Percentiles rank a stretch among this genome's conserved stretches.
These are phyloP conservation scores for Folsomia manolachei DNA, from an alignment of 2,888 invertebrate species.

Conservation along the genomic window DNA sequence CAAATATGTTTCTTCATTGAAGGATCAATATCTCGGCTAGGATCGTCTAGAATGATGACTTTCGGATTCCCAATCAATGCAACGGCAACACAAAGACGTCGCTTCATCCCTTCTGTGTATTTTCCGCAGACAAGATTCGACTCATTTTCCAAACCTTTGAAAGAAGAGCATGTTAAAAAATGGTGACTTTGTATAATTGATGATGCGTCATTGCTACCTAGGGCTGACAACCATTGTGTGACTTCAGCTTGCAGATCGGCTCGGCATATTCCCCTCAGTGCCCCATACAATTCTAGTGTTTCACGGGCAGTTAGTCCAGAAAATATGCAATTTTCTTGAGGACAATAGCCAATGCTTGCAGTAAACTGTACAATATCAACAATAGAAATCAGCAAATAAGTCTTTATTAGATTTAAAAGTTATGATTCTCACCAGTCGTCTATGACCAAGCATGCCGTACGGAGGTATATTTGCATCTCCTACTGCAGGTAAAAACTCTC, in stretches of 20 bases:
- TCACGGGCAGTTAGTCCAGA: constrained; percentile 25
- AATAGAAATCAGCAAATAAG: neutral
- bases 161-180: neutral
- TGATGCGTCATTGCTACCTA: constrained; percentile 21
- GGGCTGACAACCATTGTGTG: constrained; percentile 25
- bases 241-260: constrained; percentile 15
- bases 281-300: constrained; percentile 21
- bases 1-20: constrained; percentile 24
- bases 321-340: constrained; percentile 18
- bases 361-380: constrained; percentile 18
- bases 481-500: constrained; percentile 18
- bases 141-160: constrained; percentile 27
- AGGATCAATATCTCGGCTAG: constrained; percentile 22
- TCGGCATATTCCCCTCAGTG: constrained; percentile 19
- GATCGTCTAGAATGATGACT: constrained; percentile 7
- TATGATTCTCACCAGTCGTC: constrained; percentile 18
- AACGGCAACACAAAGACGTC: constrained; percentile 23
- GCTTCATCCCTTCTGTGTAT: constrained; percentile 28
- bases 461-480: constrained; percentile 23
- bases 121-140: constrained; percentile 16
- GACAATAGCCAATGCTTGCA: constrained; percentile 24
- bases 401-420: neutral
- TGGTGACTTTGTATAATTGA: constrained; percentile 4
- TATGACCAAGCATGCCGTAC: constrained; percentile 19
- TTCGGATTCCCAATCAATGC: constrained; percentile 25